Evolutionary conservation across 2,797 vertebrate species (phyloP), one percentile per base, ranked within the genome.

Genomic region (Pseudochirops corinnae): DNA sequence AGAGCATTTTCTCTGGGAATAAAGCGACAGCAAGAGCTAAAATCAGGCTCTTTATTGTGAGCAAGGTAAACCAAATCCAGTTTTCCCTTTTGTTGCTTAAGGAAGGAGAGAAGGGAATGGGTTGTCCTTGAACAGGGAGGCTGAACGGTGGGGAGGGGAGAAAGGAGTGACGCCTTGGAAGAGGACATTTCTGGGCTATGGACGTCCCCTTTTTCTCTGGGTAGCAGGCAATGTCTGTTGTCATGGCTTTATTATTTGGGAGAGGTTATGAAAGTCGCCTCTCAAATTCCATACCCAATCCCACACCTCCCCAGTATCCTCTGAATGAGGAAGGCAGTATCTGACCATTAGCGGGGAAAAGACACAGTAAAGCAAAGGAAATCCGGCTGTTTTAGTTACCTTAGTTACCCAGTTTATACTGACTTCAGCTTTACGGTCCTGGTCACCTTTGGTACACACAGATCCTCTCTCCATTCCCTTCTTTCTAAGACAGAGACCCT

Each of bases 401-500:
- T 0, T 0, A 0, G 13, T 98, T 98, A 95, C 98, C 93, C 0
- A 92, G 21, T 94, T 95, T 92, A 95, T 93, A 87, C 33, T 95
- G 96, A 94, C 3, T 2, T 16, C 93, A 93, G 0, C 39, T 94
- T 12, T 0, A 94, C 4, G 28, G 95, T 62, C 92, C 94, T 93
- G 0, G 0, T 96, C 96, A 95, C 94, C 97, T 97, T 96, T 92
- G 0, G 0, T 24, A 6, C 1, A 0, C 31, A 60, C 91, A 92
- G 96, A 97, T 96, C 94, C 96, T 93, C 93, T 94, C 94, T 93
- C 96, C 95, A 57, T 95, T 95, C 94, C 97, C 97, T 96, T 93
- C 33, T 96, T 96, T 97, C 94, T 95, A 95, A 97, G 96, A 97
- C 56, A 28, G 91, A n/a, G 95, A 96, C 96, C 94, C 98, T 97